These are phyloP conservation scores for Galerucella calmariensis DNA, from an alignment of 2,888 invertebrate species.

Conservation along the genomic window DNA sequence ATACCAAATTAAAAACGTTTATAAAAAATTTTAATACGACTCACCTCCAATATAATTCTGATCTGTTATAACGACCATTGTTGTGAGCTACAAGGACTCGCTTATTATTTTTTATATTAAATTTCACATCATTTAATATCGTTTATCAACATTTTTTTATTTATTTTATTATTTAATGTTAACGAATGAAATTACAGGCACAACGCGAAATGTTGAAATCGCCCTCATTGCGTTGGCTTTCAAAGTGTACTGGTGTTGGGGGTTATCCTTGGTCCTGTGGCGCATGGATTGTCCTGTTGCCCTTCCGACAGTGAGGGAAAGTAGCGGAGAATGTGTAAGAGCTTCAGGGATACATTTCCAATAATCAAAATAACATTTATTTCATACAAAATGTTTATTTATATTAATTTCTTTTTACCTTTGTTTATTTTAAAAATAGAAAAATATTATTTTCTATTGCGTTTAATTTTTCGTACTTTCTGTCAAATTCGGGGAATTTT, in stretches of 20 bases:
- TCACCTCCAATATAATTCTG: conserved; percentile 51
- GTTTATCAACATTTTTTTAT: conserved; percentile 14
- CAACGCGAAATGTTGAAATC: conserved; percentile 1
- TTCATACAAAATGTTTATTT: too few species aligned
- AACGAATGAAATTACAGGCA: conserved; percentile 10
- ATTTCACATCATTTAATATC: conserved; percentile 23
- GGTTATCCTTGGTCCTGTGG: conserved; percentile 31
- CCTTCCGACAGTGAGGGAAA: conserved; percentile 48
- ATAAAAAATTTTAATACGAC: conserved; percentile 17
- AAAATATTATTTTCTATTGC: too few species aligned
- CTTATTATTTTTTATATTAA: not conserved
- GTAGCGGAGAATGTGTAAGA: conserved; percentile 46
- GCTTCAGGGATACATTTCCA: conserved; percentile 37
- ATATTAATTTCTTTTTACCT: too few species aligned
- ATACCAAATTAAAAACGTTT: not conserved
- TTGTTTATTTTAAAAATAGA: too few species aligned
- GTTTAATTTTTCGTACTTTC: too few species aligned
- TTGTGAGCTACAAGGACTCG: conserved; percentile 17
- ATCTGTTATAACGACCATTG: conserved; percentile 53
- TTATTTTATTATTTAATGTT: conserved; percentile 1
- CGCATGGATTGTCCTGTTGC: conserved; percentile 42
- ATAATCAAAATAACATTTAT: not conserved
- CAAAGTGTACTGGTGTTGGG: conserved; percentile 29
- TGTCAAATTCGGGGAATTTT: too few species aligned
- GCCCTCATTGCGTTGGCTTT: conserved; percentile 24